phyloP scores from a whole-genome alignment of 2,113 vertebrate species.

The Eolophus roseicapilla region DNA sequence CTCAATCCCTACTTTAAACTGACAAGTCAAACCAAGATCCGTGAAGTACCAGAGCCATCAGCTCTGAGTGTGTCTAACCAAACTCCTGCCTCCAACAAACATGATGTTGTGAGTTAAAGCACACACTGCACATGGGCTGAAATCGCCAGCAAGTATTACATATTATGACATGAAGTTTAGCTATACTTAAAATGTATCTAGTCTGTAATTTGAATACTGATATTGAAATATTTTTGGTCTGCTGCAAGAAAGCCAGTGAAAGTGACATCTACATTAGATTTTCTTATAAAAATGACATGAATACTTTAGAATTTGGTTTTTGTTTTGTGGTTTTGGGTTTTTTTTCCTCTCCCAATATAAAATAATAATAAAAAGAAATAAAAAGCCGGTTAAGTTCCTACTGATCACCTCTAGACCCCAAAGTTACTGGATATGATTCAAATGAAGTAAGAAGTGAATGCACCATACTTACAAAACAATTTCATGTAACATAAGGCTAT shows the following conservation, averaged over 20 bases:
- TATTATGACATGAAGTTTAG: not conserved
- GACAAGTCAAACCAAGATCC: not conserved
- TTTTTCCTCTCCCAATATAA: not conserved
- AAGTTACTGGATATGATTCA: not conserved
- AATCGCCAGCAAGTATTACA: not conserved
- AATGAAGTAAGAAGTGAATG: not conserved
- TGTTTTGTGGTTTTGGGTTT: not conserved
- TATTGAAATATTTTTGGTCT: not conserved
- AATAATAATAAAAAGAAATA: not conserved
- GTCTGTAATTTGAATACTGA: not conserved
- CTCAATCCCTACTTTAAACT: not conserved
- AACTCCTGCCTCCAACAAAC: not conserved
- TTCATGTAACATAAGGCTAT: conserved; percentile 74
- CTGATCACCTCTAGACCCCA: not conserved
- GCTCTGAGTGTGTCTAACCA: not conserved
- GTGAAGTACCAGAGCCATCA: not conserved
- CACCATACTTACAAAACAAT: conserved; percentile 69
- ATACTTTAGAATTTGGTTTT: not conserved
- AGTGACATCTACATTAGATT: not conserved
- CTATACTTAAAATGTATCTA: not conserved
- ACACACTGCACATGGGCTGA: not conserved
- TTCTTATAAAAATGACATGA: not conserved
- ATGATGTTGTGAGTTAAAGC: not conserved
- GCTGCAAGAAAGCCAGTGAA: not conserved
- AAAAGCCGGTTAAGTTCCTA: not conserved